Evolutionary conservation across 2,888 invertebrate species (phyloP).

Genomic region (Monopis laevigella): DNA sequence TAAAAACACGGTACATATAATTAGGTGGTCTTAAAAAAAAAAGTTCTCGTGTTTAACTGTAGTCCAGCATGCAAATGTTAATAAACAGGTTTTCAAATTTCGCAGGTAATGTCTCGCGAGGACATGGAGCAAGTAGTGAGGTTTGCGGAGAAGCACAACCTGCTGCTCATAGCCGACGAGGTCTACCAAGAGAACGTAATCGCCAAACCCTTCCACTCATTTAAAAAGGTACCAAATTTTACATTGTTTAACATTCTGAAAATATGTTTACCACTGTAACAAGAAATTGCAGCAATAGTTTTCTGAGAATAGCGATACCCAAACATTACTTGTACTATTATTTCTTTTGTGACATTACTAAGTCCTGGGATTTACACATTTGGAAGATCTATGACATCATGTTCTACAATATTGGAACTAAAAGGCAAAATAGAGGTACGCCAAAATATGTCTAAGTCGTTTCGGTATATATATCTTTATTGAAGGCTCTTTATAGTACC

Average conservation of each 20-base stretch:
- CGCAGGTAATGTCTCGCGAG: slow-evolving; percentile 81
- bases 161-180: slow-evolving; percentile 93
- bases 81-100: no score
- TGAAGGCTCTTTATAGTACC: no score
- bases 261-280: not conserved
- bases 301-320: not conserved
- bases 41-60: no score
- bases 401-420: no score
- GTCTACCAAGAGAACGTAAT: slow-evolving; percentile 98
- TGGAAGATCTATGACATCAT: no score
- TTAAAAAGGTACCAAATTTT: slow-evolving; percentile 77
- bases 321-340: not conserved
- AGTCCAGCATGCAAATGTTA: no score
- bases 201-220: slow-evolving; percentile 87
- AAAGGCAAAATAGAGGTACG: no score
- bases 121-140: slow-evolving; percentile 93
- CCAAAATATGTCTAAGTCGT: no score
- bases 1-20: no score
- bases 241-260: not conserved
- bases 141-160: slow-evolving; percentile 86
- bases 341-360: not conserved
- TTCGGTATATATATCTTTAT: no score
- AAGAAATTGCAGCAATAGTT: not conserved
- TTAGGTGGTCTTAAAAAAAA: no score
- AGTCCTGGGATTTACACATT: no score